A percentile compares a stretch with the other conserved stretches of the same genome.
These are phyloP conservation scores for Solea senegalensis DNA, from an alignment of 2,113 vertebrate species.

Conservation along the genomic window DNA sequence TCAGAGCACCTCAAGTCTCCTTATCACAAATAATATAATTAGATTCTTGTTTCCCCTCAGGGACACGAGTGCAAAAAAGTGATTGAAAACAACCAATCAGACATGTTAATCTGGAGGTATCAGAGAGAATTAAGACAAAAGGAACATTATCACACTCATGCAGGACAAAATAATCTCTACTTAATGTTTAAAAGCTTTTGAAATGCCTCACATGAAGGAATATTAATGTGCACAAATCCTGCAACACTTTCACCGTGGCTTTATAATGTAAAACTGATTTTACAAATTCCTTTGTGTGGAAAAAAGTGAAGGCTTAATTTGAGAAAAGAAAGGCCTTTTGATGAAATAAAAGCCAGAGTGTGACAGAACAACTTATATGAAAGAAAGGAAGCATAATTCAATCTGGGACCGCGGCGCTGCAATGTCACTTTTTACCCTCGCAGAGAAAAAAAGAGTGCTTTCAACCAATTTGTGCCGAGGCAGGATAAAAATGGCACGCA, in stretches of 20 bases:
- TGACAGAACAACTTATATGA: conserved; percentile 42
- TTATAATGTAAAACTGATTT: too few species aligned
- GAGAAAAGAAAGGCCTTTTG: conserved; percentile 4
- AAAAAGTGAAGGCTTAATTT: too few species aligned
- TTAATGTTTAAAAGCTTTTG: neutral
- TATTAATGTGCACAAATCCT: too few species aligned
- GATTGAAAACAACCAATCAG: conserved; percentile 17
- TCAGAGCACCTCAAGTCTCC: conserved; percentile 8
- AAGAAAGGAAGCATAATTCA: conserved; percentile 29
- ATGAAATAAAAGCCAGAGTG: neutral
- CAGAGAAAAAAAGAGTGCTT: conserved; percentile 56
- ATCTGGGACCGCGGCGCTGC: conserved; percentile 12
- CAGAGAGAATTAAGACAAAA: conserved; percentile 6
- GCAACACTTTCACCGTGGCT: too few species aligned
- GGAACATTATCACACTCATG: conserved; percentile 13
- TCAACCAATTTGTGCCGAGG: conserved; percentile 66
- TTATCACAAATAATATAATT: conserved; percentile 40
- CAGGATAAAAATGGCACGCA: conserved; percentile 71
- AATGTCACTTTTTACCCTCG: conserved; percentile 38
- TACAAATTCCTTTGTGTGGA: too few species aligned
- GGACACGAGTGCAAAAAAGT: neutral
- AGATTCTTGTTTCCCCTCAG: conserved; percentile 12
- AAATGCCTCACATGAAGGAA: neutral
- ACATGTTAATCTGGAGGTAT: conserved; percentile 24
- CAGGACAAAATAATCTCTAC: conserved; percentile 7